A percentile compares a stretch with the other conserved stretches of the same genome.
Conservation (phyloP, 2,888 invertebrate genomes). For the Phania funesta region DNA sequence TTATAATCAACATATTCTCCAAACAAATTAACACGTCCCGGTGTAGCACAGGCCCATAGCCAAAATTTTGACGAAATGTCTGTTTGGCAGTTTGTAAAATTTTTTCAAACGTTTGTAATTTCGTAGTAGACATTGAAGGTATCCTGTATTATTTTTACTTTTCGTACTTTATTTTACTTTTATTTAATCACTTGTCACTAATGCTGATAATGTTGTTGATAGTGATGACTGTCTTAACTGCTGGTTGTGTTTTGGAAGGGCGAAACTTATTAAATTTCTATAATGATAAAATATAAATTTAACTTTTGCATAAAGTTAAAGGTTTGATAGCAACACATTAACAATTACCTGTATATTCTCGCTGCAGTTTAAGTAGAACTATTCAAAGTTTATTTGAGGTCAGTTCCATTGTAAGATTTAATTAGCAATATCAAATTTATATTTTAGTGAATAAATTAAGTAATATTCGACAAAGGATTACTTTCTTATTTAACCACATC, state of each 20-base stretch:
- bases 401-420: no score
- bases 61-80: slow-evolving; percentile 82
- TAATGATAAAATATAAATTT: slow-evolving; percentile 17
- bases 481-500: no score
- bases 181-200: slow-evolving; percentile 50
- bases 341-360: background rate
- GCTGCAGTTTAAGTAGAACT: background rate
- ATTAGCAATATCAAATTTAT: no score
- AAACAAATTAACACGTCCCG: slow-evolving; percentile 96
- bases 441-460: no score
- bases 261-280: slow-evolving; percentile 23
- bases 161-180: slow-evolving; percentile 28
- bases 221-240: slow-evolving; percentile 27
- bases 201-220: slow-evolving; percentile 30
- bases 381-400: no score
- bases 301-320: background rate
- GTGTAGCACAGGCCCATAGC: slow-evolving; percentile 86
- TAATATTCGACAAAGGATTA: no score
- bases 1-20: slow-evolving; percentile 98
- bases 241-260: background rate
- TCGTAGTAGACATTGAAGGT: slow-evolving; percentile 68
- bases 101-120: slow-evolving; percentile 74
- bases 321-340: background rate
- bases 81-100: slow-evolving; percentile 80
- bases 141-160: slow-evolving; percentile 52